Evolutionary conservation across 2,888 invertebrate genomes (phyloP), one percentile per base, ranked within the genome.

Genomic region (Diadegma fenestrale): DNA sequence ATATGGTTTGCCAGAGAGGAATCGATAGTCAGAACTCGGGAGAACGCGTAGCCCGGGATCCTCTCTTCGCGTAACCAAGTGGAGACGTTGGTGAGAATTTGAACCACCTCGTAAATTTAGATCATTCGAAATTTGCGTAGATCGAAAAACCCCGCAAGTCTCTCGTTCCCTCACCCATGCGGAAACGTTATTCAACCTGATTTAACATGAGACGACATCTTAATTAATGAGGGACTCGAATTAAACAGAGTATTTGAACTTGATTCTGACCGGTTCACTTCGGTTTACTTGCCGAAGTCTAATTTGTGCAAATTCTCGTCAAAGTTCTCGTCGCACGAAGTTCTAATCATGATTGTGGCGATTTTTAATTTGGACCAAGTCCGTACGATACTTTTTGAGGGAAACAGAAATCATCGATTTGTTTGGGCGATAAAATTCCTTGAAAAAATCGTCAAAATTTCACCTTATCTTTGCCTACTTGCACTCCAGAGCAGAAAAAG

Each of bases 11-110:
- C 66, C 51, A 72, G 78, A 78, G 78, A 79, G 68, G 43, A 82
- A 85, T 85, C 85, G 78, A 85, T 85, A 85, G 78, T 79, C 82
- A 79, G 58, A 61, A 61, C 61, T 58, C 69, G 78, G 26, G 78
- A 48, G 78, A 69, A 69, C 43, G 61, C 37, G 37, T 43, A 22
- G 76, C 37, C 48, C 43, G 41, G 68, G 41, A 78, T 68, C 43
- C 41, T 77, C 68, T 68, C 77, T 68, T 19, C 41, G 54, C 41
- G 54, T 58, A 54, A 51, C 76, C 64, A 51, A 76, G 68, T 72
- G 26, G n/a, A 73, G 41, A 43, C 51, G 5, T 61, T 43, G 26
- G 41, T 61, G 61, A 17, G 19, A 73, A 73, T 73, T 61, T 61
- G 26, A 30, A 61, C 73, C 41, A 61, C n/a, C n/a, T 43, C 26